Evolutionary conservation across 1,140 invertebrate genomes (phyloP), one percentile per base, ranked within the genome.

Genomic region (Protaetia brevitarsis): DNA sequence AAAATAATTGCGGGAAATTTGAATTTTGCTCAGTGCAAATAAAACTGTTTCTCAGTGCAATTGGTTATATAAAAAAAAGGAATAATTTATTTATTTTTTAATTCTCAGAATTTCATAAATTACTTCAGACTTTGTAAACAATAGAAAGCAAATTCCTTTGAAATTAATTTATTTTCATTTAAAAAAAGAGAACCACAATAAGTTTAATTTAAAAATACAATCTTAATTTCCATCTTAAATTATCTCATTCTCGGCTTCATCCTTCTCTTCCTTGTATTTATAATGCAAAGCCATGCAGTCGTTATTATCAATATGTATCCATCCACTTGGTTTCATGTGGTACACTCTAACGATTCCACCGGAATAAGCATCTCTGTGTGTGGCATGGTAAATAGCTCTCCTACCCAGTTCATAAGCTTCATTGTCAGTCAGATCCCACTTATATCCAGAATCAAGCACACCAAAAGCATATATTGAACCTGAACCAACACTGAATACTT

Each of bases 381-480:
- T 99, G 36, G 98, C 97, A 82, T 99, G 96, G 81, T 97, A 98
- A 80, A 99, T 99, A 0, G 97, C 87, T 61, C 95, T 85, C 66
- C 94, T 86, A 1, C 93, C 97, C 8, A 98, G 82, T 68, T 96
- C 93, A 77, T 94, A 90, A 11, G 98, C 98, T 76, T 97, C 95
- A 71, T 91, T 85, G 78, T 97, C 95, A 21, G 86, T 87, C 68
- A 99, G 81, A 77, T 99, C 92, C 86, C 88, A 94, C 56, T 83
- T 85, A 75, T 93, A 94, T 0, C 93, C 94, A 65, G 91, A 89
- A 82, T 99, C 97, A 16, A 99, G 78, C 0, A 99, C 93, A 82
- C 97, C 97, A 81, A 96, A 96, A 0, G 97, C 98, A 82, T 93
- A 98, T 21, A 98, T 86, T 0, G 95, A 97, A 16, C 97, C 98